Conservation (phyloP, 2,888 invertebrate species). For the Monoplex corrugatus region DNA sequence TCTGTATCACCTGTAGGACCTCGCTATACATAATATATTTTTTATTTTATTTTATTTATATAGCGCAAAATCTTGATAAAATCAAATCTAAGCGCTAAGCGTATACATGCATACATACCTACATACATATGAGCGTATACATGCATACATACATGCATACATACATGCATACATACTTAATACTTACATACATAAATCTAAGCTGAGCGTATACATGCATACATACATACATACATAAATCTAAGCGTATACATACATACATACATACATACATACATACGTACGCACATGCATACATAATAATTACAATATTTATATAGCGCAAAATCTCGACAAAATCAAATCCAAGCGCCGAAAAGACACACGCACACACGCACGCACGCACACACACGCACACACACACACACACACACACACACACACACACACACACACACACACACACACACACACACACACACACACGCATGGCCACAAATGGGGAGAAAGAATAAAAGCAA, state of each 20-base stretch:
- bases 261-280: not conserved
- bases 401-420: not conserved
- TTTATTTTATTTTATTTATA: too few relatives aligned
- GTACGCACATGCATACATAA: not conserved
- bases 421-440: not conserved
- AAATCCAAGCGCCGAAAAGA: not conserved
- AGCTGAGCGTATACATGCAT: too few relatives aligned
- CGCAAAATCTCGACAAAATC: too few relatives aligned
- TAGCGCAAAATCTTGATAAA: too few relatives aligned
- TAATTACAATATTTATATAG: too few relatives aligned
- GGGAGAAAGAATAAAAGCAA: too few relatives aligned
- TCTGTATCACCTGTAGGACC: too few relatives aligned
- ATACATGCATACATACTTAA: not conserved
- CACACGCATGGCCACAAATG: too few relatives aligned
- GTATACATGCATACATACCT: not conserved
- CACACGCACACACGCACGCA: not conserved
- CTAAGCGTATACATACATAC: not conserved
- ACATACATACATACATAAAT: slow-evolving; percentile 26
- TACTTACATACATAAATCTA: not conserved
- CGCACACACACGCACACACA: not conserved
- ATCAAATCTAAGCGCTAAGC: not conserved
- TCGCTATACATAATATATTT: too few relatives aligned
- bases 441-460: not conserved
- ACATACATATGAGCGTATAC: not conserved
- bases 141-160: not conserved